Base-by-base conservation (phyloP, 2,113 vertebrate genomes). In the Nicator chloris region DNA sequence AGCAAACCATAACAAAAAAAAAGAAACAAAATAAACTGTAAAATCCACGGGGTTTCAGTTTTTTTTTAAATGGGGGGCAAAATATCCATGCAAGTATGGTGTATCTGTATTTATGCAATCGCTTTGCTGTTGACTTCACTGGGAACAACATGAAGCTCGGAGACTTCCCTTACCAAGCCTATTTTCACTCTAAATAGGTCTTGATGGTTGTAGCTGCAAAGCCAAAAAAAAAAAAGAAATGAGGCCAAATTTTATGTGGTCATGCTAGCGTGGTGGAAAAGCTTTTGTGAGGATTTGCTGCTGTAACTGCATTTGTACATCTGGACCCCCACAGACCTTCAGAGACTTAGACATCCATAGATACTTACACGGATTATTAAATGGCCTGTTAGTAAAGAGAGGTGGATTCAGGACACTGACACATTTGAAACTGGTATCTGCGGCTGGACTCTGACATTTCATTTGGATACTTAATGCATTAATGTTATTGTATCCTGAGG, bases 371-470 rank as follows among this genome's bases (percentile, higher is more conserved):
- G 6, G 97, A 97, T 97, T 96, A 97, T 91, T 95, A 96, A 94
- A 96, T 88, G 85, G 94, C 93, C 94, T 97, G 89, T 94, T 95
- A 94, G 88, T 63, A 82, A 64, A 86, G 81, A 86, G 95, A 84
- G 97, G 97, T 97, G 90, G 95, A 96, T 97, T 96, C 96, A 96
- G 97, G 97, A 97, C 96, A 95, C 88, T 18, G 80, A 59, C 92
- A 93, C 92, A 78, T 93, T 75, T 82, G 93, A 95, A 96, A 96
- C 24, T 53, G 33, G 83, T 68, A 86, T 96, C 94, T 88, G 88
- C 47, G 84, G 89, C 83, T 88, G 92, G 88, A 95, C 90, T 70
- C 78, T 90, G 82, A 95, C 94, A 93, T 97, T 96, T 95, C 90
- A 88, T 96, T 92, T 97, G 95, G 85, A 95, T 96, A 95, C 91